Conservation (phyloP, 2,888 invertebrate genomes). For the Cryptus viduatorius region DNA sequence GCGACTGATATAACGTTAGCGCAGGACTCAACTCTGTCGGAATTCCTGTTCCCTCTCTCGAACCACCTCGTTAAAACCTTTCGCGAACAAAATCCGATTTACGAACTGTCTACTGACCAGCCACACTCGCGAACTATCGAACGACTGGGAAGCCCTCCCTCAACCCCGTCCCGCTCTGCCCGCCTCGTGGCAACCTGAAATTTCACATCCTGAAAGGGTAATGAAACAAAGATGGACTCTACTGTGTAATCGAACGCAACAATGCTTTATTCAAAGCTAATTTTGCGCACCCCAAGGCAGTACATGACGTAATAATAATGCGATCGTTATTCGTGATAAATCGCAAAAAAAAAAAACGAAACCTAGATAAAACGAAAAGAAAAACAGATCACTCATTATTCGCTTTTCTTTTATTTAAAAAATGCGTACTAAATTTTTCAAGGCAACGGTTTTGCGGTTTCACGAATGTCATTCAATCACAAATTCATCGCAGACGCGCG, state of each 20-base stretch:
- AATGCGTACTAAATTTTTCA: neutral
- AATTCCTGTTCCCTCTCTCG: neutral
- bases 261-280: constrained; percentile 6
- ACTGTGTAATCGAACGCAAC: neutral
- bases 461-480: no score
- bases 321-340: neutral
- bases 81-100: constrained; percentile 20
- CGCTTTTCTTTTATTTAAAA: neutral
- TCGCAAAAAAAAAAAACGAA: neutral
- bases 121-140: constrained; percentile 15
- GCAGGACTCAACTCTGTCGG: neutral
- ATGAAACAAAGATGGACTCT: neutral
- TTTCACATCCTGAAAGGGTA: constrained; percentile 12
- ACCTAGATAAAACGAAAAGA: neutral
- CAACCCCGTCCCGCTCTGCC: neutral
- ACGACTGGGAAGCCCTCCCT: neutral
- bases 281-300: neutral
- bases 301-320: neutral
- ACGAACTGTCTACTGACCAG: constrained; percentile 15
- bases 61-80: constrained; percentile 20
- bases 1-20: neutral
- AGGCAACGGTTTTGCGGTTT: neutral
- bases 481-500: no score
- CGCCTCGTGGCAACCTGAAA: neutral
- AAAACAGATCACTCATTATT: neutral